Evolutionary conservation across 2,113 vertebrate genomes (phyloP).

Genomic region (Silurus asotus): DNA sequence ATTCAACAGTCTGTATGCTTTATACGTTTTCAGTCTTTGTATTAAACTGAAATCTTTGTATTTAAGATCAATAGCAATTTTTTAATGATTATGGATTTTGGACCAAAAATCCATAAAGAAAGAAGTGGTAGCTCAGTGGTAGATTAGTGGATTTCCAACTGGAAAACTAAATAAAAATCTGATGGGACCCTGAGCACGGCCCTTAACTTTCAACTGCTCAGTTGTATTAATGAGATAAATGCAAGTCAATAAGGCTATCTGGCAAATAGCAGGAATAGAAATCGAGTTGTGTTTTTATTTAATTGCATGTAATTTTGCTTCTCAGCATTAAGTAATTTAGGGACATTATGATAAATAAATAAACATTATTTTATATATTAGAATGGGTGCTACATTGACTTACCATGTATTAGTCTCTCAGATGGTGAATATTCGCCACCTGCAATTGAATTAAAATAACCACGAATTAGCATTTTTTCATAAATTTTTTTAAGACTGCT

Average conservation of each 20-base stretch:
- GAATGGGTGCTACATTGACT: neutral
- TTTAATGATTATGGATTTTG: neutral
- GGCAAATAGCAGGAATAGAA: neutral
- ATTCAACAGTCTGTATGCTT: neutral
- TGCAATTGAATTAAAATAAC: neutral
- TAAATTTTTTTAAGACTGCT: no score
- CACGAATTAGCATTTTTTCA: neutral
- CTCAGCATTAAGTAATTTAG: neutral
- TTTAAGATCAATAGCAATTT: neutral
- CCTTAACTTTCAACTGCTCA: no score
- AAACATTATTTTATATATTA: neutral
- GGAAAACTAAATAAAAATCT: no score
- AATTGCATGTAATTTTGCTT: neutral
- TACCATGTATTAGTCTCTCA: conserved; percentile 27
- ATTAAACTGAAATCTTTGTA: neutral
- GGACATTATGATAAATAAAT: no score
- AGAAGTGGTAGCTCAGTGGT: no score
- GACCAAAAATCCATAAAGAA: neutral
- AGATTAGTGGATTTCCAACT: no score
- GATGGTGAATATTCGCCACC: neutral
- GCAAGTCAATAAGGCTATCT: no score
- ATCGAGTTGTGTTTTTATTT: conserved; percentile 37
- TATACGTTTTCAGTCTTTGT: neutral
- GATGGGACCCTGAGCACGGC: no score
- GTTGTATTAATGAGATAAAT: no score